Percentiles rank a stretch among this genome's conserved stretches.
Evolutionary conservation across 1,140 invertebrate genomes (phyloP).

Genomic region (Hycleus cichorii): DNA sequence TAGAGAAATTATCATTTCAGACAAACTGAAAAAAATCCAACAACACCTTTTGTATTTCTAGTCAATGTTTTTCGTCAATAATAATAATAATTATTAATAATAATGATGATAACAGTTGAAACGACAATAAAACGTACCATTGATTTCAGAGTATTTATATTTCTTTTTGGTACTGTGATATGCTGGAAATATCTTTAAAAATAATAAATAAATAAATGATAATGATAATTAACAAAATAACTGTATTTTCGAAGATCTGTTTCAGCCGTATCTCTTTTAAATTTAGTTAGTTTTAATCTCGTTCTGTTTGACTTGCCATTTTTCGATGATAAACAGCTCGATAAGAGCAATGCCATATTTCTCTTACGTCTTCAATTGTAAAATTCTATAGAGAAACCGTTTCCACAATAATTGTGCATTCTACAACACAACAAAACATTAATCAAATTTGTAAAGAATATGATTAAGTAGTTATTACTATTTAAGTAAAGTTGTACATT

Average conservation of each 20-base stretch:
- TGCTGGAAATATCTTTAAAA: slow-evolving; percentile 7
- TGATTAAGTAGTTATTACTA: slow-evolving; percentile 24
- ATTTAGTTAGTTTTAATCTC: background rate
- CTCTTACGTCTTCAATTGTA: background rate
- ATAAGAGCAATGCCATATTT: slow-evolving; percentile 14
- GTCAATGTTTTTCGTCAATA: slow-evolving; percentile 19
- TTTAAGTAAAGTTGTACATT: slow-evolving; percentile 32
- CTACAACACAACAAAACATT: slow-evolving; percentile 12
- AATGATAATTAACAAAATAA: background rate
- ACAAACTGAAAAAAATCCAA: background rate
- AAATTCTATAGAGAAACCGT: background rate
- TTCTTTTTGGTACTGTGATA: slow-evolving; percentile 27
- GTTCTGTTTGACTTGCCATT: slow-evolving; percentile 7
- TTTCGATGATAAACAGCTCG: slow-evolving; percentile 1
- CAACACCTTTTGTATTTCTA: slow-evolving; percentile 20
- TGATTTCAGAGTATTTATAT: slow-evolving; percentile 15
- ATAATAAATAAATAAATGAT: background rate
- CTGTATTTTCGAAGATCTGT: background rate
- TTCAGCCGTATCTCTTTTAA: background rate
- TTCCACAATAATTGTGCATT: background rate
- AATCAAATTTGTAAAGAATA: slow-evolving; percentile 28
- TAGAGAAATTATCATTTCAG: slow-evolving; percentile 2
- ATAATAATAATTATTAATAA: background rate
- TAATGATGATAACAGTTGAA: slow-evolving; percentile 11
- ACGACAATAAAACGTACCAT: slow-evolving; percentile 26